phyloP scores from a whole-genome alignment of 2,113 vertebrate species.

The Calypte anna region DNA sequence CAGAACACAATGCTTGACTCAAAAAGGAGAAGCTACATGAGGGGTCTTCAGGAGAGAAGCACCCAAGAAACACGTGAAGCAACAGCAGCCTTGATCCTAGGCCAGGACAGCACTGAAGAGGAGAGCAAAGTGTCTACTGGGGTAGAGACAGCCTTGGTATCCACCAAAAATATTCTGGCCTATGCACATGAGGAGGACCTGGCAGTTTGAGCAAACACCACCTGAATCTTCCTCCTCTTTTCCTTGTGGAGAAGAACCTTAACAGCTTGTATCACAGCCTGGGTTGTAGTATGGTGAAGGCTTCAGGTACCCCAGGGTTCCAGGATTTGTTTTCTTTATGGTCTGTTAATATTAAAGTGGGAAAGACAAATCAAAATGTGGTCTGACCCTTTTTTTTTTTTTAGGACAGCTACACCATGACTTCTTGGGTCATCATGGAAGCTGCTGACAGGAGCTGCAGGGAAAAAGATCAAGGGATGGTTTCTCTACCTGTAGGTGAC shows the following conservation, averaged over 20 bases:
- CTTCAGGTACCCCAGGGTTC: not conserved
- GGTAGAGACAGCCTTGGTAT: not conserved
- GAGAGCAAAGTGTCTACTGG: accelerated
- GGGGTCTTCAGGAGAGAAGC: not conserved
- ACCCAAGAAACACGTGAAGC: not conserved
- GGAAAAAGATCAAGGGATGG: not conserved
- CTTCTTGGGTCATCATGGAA: not conserved
- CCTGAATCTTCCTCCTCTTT: not conserved
- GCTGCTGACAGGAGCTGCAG: not conserved
- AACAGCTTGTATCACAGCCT: not conserved
- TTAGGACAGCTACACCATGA: not conserved
- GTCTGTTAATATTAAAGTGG: not conserved
- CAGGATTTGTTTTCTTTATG: not conserved
- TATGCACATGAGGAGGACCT: accelerated
- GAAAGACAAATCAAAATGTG: not conserved
- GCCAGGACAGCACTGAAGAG: not conserved
- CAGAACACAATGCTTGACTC: not conserved
- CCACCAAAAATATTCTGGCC: not conserved
- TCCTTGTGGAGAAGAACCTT: not conserved
- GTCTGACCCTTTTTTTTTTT: not conserved
- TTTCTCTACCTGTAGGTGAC: not conserved
- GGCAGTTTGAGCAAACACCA: not conserved
- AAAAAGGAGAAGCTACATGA: not conserved
- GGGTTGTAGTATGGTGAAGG: not conserved
- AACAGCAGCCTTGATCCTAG: not conserved